These are phyloP conservation scores for Drosophila fungiperda DNA, from an alignment of 2,888 invertebrate genomes.

Conservation along the genomic window DNA sequence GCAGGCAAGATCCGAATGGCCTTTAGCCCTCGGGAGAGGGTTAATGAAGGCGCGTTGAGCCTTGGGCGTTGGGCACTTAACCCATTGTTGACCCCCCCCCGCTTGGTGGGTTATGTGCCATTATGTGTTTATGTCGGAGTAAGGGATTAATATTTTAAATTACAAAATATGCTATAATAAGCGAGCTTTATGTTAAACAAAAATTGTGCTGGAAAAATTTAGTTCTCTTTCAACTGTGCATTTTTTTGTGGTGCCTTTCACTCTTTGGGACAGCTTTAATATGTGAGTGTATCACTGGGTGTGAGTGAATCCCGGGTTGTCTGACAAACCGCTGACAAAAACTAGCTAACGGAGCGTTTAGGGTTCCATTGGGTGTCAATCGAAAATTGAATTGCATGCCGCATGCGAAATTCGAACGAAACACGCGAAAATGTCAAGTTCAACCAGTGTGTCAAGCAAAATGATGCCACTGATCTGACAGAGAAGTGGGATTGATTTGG, in stretches of 20 bases:
- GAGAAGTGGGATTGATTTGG: not conserved
- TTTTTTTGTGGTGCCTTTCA: too few species aligned
- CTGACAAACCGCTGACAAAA: constrained; percentile 41
- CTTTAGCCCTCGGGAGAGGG: constrained; percentile 36
- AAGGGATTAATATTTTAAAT: constrained; percentile 35
- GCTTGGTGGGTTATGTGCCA: constrained; percentile 14
- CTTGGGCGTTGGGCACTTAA: constrained; percentile 54
- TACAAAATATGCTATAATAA: constrained; percentile 50
- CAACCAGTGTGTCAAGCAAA: constrained; percentile 53
- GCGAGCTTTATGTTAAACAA: constrained; percentile 16
- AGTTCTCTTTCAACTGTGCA: not conserved
- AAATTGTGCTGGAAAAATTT: constrained; percentile 18
- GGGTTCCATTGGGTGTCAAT: constrained; percentile 36
- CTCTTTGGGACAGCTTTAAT: not conserved
- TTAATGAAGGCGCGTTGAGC: constrained; percentile 56
- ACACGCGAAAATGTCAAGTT: constrained; percentile 71
- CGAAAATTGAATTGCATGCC: constrained; percentile 54
- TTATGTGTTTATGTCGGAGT: constrained; percentile 22
- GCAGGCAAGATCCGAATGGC: constrained; percentile 25
- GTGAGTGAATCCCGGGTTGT: not conserved
- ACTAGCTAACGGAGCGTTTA: constrained; percentile 45
- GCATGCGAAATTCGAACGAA: constrained; percentile 48
- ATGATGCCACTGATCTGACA: constrained; percentile 12
- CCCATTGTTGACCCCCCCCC: constrained; percentile 57
- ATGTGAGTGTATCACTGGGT: constrained; percentile 17